Evolutionary conservation across 2,113 vertebrate species (phyloP), one percentile per base, ranked within the genome.

Genomic region (Cololabis saira): DNA sequence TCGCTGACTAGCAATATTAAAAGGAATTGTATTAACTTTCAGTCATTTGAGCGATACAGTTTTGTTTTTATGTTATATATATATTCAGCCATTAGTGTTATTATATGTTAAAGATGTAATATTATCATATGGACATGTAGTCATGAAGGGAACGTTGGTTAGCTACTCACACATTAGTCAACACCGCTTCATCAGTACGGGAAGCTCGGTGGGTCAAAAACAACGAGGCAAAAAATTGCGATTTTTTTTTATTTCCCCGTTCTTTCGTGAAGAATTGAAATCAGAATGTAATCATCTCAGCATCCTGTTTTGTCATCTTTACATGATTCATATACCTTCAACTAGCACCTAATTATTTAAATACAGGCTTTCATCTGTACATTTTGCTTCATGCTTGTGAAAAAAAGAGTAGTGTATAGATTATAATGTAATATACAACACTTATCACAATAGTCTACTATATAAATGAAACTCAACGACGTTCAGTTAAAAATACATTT

Each of bases 141-240:
- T 37, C 27, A 27, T 51, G 27, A 67, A 60, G 47, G 66, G 24
- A 71, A 41, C 45, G 48, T 43, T 81, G 22, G 81, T 64, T 81
- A 87, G 79, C 67, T 89, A 90, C 92, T 92, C 81, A 89, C 89
- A 90, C 90, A 89, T 86, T 82, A 66, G 73, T 70, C 80, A 77
- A 64, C 74, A 70, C 76, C 73, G 75, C 75, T 74, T 80, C 80
- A 63, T 1, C 59, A 72, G 67, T 89, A 93, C 87, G 89, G 90
- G 12, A 86, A 16, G 55, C 17, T 61, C 22, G 12, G 24, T 1
- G 14, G 73, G 57, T 63, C 78, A 81, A 68, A 69, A 33, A 1
- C 14, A 15, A 50, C 22, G 1, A 7, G 0, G n/a, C 2, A 9
- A 45, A n/a, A 41, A 69, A 63, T 7, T 6, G 58, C 57, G 52